Percentiles rank a stretch among this genome's conserved stretches.
Conservation (phyloP, 2,888 invertebrate species). For the Nymphalis urticae region DNA sequence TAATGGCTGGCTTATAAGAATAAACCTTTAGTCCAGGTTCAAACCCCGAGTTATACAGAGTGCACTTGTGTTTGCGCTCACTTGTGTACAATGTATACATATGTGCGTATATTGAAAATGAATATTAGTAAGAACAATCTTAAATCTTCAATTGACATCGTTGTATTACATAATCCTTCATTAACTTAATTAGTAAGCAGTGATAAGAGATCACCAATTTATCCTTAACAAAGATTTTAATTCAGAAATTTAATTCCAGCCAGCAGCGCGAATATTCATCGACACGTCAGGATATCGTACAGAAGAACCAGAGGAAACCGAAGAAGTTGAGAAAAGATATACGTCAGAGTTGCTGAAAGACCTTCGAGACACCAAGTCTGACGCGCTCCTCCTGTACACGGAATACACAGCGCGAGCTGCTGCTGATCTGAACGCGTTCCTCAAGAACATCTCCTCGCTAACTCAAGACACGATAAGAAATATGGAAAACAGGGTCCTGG, state of each 20-base stretch:
- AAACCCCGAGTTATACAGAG: too few relatives aligned
- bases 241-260: slow-evolving; percentile 39
- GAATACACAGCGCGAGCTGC: slow-evolving; percentile 61
- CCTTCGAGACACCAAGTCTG: slow-evolving; percentile 52
- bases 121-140: too few relatives aligned
- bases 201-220: not conserved
- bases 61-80: too few relatives aligned
- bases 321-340: slow-evolving; percentile 53
- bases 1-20: too few relatives aligned
- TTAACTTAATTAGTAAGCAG: too few relatives aligned
- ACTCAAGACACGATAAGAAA: slow-evolving; percentile 47
- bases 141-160: too few relatives aligned
- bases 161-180: too few relatives aligned
- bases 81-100: too few relatives aligned
- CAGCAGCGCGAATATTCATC: slow-evolving; percentile 44
- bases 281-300: slow-evolving; percentile 39
- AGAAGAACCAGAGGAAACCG: too few relatives aligned
- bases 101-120: too few relatives aligned
- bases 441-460: slow-evolving; percentile 54
- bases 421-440: slow-evolving; percentile 56
- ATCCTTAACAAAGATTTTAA: not conserved
- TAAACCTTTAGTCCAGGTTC: too few relatives aligned
- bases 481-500: slow-evolving; percentile 40
- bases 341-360: slow-evolving; percentile 55
- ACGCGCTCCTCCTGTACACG: slow-evolving; percentile 64